Evolutionary conservation across 2,888 invertebrate genomes (phyloP), one percentile per base, ranked within the genome.

Genomic region (Dicycla oo): DNA sequence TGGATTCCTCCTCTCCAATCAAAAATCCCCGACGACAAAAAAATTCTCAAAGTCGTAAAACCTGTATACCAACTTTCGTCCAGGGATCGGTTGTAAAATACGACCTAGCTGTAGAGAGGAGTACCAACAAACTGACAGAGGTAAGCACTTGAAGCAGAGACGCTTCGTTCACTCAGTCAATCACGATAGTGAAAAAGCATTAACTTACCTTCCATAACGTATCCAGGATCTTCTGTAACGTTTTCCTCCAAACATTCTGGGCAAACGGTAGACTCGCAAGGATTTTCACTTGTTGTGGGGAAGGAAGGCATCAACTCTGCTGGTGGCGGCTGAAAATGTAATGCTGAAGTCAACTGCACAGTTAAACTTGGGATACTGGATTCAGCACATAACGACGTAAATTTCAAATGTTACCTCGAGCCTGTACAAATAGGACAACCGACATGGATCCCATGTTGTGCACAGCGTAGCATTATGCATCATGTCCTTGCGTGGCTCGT

Each of bases 401-500:
- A 58, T 43, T 53, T 54, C 1, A 23, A 23, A 45, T 30, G n/a
- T 86, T 90, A 95, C 96, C 93, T 96, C 96, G 61, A 96, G 91
- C 43, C 96, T 88, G 79, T 96, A 96, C 61, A 96, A 87, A 76
- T 96, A 96, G 0, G 95, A 93, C 15, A 96, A 69, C 7, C 91
- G 92, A 74, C 96, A 96, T 5, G 96, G 96, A 79, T 96, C 95
- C 95, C 95, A 96, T 11, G 94, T 91, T 2, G 90, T 89, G 69
- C 96, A 96, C 5, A 96, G 82, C 4, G 96, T 95, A 0, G 94
- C 93, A 77, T 96, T 96, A 69, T 93, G 94, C 90, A 95, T 89
- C 91, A 95, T 92, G 64, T 96, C 96, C 65, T 96, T 96, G 2
- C 96, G 91, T 3, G 96, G 95, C 71, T 95, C 95, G 69, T 96